Base-by-base conservation (phyloP, 2,888 invertebrate genomes). In the Blastobasis adustella region DNA sequence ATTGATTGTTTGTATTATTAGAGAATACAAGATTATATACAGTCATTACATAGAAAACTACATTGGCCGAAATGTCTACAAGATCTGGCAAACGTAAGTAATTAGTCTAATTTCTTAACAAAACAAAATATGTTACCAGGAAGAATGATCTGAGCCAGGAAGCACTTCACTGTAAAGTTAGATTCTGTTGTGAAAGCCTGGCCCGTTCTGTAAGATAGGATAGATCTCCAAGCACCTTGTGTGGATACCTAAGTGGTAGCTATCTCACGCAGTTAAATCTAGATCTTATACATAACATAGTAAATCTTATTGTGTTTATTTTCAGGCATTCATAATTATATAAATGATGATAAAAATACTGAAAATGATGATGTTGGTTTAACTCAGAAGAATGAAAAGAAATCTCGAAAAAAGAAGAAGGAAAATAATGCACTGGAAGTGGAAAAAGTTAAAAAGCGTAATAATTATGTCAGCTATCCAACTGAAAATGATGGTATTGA, bases 51-150 rank as follows among this genome's bases (percentile, higher is more conserved):
- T 23, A 23, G 23, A 23, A 23, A 3, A 23, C 1, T 23, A 23
- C 23, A 23, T 23, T 23, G 23, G 23, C 23, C 23, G 71, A 61
- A 56, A 86, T 87, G 86, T 78, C 84, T 55, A 87, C 86, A 4
- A 76, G 86, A 67, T 85, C 86, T 51, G 82, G 85, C 44, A 87
- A 80, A 76, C 73, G 87, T 87, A 71, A 79, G 82, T 78, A 54
- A 42, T 4, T 42, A 4, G 42, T 8, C 10, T 6, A 42, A 42
- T 42, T 8, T 23, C 1, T 3, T 3, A 2, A 23, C 2, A 23
- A 23, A 23, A 23, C 3, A 23, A 23, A 23, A 23, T n/a, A n/a
- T 23, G 23, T 23, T 23, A 1, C 23, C 23, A 2, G 23, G 23
- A 23, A 23, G 23, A 2, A 2, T 23, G 23, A 23, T 23, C 23